phyloP scores from a whole-genome alignment of 2,113 vertebrate species.

The Plectropomus leopardus region DNA sequence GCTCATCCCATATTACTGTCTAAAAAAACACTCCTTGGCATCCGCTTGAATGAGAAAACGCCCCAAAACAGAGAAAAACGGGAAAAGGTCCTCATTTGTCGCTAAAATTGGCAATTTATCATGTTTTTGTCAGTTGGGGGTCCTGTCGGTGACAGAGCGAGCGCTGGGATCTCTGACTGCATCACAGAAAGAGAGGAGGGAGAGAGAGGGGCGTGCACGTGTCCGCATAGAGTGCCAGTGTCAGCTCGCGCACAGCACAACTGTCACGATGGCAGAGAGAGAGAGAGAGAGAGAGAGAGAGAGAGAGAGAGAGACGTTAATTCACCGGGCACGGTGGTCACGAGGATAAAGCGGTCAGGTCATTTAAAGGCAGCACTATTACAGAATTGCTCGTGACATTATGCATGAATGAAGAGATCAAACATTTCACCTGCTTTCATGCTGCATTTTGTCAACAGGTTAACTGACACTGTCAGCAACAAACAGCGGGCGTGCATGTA shows the following conservation, averaged over 20 bases:
- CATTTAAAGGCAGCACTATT: conserved; percentile 1
- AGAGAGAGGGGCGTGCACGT: conserved; percentile 68
- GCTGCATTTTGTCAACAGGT: conserved; percentile 40
- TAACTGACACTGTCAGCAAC: neutral
- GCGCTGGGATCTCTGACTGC: conserved; percentile 81
- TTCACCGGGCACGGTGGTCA: conserved; percentile 34
- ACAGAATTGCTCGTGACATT: conserved; percentile 1
- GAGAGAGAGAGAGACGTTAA: neutral
- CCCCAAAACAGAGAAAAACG: neutral
- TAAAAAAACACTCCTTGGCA: conserved; percentile 13
- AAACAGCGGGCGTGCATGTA: neutral
- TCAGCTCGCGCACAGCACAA: conserved; percentile 73
- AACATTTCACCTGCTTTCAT: conserved; percentile 52
- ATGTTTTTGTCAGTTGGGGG: conserved; percentile 29
- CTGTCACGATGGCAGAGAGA: conserved; percentile 44
- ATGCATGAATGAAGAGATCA: conserved; percentile 43
- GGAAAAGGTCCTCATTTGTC: conserved; percentile 43
- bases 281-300: neutral
- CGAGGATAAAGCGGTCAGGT: conserved; percentile 12
- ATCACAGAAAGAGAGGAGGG: conserved; percentile 53
- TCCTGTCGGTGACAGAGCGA: conserved; percentile 74
- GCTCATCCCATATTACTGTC: conserved; percentile 72
- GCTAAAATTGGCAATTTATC: conserved; percentile 28
- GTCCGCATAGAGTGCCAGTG: conserved; percentile 67
- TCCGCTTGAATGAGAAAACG: conserved; percentile 11